Percentiles rank a stretch among this genome's conserved stretches.
Conservation (phyloP, 2,888 invertebrate species). For the Iphiclides podalirius region DNA sequence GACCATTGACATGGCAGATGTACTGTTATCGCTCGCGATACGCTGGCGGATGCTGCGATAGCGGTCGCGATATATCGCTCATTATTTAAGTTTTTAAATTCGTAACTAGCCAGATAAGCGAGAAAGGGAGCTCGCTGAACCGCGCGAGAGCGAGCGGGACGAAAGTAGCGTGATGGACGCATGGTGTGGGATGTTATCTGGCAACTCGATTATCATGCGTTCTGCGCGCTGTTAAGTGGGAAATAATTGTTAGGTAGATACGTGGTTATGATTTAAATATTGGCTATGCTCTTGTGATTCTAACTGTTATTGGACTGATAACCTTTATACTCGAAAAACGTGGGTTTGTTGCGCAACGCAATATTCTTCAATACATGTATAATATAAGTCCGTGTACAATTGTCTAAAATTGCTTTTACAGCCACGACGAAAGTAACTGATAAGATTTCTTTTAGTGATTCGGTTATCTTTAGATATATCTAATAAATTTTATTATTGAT, state of each 20-base stretch:
- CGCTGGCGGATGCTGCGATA: slow-evolving; percentile 66
- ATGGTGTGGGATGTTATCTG: slow-evolving; percentile 47
- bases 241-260: slow-evolving; percentile 34
- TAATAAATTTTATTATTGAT: no score
- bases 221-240: slow-evolving; percentile 29
- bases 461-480: no score
- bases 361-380: background rate
- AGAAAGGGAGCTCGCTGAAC: slow-evolving; percentile 39
- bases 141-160: slow-evolving; percentile 45
- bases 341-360: no score
- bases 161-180: slow-evolving; percentile 56
- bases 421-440: no score
- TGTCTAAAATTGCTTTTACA: background rate
- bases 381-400: background rate
- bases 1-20: slow-evolving; percentile 61
- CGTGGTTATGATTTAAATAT: slow-evolving; percentile 27
- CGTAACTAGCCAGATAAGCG: slow-evolving; percentile 50
- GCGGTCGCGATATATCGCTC: slow-evolving; percentile 43
- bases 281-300: slow-evolving; percentile 4
- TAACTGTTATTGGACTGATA: background rate
- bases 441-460: no score
- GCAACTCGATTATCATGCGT: slow-evolving; percentile 34
- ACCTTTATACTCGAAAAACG: background rate
- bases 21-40: slow-evolving; percentile 51
- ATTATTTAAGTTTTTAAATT: slow-evolving; percentile 68